These are phyloP conservation scores for Neoscelio sp. DNA, from an alignment of 2,888 invertebrate genomes.

Conservation along the genomic window DNA sequence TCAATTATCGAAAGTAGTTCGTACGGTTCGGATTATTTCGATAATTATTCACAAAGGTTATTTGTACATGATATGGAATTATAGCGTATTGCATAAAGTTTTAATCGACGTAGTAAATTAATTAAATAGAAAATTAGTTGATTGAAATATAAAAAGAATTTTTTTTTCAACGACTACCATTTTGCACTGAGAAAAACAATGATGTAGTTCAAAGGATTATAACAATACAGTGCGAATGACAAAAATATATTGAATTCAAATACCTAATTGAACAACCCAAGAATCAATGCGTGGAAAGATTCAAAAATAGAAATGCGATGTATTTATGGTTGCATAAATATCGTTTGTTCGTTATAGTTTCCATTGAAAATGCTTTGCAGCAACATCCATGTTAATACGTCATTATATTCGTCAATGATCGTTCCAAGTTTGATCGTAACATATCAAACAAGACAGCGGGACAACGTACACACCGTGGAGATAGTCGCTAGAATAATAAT, in stretches of 20 bases:
- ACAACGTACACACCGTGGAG: conserved; percentile 63
- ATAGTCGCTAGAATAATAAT: conserved; percentile 67
- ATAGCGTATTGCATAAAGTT: conserved; percentile 6
- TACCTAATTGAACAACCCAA: too few species aligned
- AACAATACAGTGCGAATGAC: too few species aligned
- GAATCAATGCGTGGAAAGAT: conserved; percentile 24
- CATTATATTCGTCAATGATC: conserved; percentile 62
- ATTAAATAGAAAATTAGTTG: too few species aligned
- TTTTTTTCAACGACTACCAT: too few species aligned
- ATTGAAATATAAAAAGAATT: too few species aligned
- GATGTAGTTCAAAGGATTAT: too few species aligned
- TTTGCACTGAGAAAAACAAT: not conserved
- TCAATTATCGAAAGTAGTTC: conserved; percentile 8
- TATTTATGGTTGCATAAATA: conserved; percentile 38
- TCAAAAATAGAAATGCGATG: conserved; percentile 4
- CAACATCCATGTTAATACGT: conserved; percentile 59
- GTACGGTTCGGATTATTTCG: conserved; percentile 1
- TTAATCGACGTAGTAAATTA: conserved; percentile 9
- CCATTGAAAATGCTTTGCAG: conserved; percentile 25
- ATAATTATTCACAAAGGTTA: conserved; percentile 21
- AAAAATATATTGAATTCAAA: too few species aligned
- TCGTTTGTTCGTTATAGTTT: conserved; percentile 49
- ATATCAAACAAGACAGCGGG: conserved; percentile 65
- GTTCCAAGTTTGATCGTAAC: conserved; percentile 66
- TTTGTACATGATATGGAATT: conserved; percentile 32